Evolutionary conservation across 2,113 vertebrate species (phyloP).

Genomic region (Bucco capensis): DNA sequence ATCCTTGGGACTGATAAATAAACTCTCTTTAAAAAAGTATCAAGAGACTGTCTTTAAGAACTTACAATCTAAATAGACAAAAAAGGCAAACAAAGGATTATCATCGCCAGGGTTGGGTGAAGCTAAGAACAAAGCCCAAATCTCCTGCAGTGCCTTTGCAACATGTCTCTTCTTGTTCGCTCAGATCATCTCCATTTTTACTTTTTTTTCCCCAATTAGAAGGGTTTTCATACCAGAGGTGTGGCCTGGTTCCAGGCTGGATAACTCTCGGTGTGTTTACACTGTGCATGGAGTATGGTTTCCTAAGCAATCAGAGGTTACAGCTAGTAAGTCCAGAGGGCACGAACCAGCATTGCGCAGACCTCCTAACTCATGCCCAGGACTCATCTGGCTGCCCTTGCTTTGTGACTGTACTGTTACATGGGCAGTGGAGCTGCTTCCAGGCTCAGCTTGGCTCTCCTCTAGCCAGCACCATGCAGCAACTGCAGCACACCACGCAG

Average conservation of each 20-base stretch:
- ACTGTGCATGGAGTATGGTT: not conserved
- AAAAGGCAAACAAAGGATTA: constrained; percentile 55
- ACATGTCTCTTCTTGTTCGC: constrained; percentile 32
- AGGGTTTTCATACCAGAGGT: constrained; percentile 11
- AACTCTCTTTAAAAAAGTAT: constrained; percentile 39
- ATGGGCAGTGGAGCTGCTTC: not conserved
- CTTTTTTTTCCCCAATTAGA: not conserved
- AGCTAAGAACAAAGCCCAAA: constrained; percentile 10
- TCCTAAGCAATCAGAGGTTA: not conserved
- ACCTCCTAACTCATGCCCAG: not conserved
- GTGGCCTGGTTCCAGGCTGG: not conserved
- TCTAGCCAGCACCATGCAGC: not conserved
- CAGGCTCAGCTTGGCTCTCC: not conserved
- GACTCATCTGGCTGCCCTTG: not conserved
- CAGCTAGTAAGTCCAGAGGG: not conserved
- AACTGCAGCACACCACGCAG: not conserved
- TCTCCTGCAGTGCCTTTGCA: not conserved
- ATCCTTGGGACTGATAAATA: not conserved
- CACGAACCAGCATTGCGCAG: not conserved
- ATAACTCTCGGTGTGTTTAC: not conserved
- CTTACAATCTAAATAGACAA: constrained; percentile 11
- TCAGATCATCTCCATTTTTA: not conserved
- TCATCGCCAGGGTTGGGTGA: constrained; percentile 1
- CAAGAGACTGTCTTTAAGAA: constrained; percentile 29
- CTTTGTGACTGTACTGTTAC: not conserved